Percentiles rank a stretch among this genome's conserved stretches.
These are phyloP conservation scores for Crossocerus cetratus DNA, from an alignment of 2,888 invertebrate species.

Conservation along the genomic window DNA sequence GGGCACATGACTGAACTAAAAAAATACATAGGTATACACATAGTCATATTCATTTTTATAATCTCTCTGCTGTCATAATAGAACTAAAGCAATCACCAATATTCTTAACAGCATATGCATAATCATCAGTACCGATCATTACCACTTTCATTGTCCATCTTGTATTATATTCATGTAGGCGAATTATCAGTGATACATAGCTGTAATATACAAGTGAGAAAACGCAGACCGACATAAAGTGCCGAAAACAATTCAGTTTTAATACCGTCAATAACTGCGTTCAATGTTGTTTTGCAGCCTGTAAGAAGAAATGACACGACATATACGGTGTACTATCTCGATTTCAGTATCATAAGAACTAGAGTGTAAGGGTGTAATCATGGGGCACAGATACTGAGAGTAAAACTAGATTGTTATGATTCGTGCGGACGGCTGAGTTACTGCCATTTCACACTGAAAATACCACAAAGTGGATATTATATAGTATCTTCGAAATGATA, in stretches of 20 bases:
- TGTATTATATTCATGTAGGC: conserved; percentile 66
- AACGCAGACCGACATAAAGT: conserved; percentile 49
- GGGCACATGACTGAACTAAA: conserved; percentile 60
- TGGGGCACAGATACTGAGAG: conserved; percentile 57
- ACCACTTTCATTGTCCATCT: conserved; percentile 45
- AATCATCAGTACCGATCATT: conserved; percentile 44
- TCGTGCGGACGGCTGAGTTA: conserved; percentile 39
- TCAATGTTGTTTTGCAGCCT: conserved; percentile 48
- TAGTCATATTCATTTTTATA: conserved; percentile 46
- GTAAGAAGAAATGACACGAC: conserved; percentile 41
- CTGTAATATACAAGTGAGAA: conserved; percentile 48
- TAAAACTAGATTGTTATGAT: conserved; percentile 55
- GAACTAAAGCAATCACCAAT: conserved; percentile 45
- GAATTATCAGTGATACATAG: conserved; percentile 58
- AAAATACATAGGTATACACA: conserved; percentile 37
- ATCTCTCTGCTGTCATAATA: conserved; percentile 42
- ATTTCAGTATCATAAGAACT: conserved; percentile 10
- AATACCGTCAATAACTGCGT: conserved; percentile 44
- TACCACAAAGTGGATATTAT: conserved; percentile 32
- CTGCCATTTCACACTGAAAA: conserved; percentile 56
- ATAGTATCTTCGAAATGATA: conserved; percentile 26
- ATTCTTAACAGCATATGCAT: conserved; percentile 52
- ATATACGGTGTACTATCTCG: conserved; percentile 30
- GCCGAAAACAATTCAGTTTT: conserved; percentile 56
- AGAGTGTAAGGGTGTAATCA: not conserved